Base-by-base conservation (phyloP, 2,113 vertebrate genomes). In the Sisor rabdophorus region DNA sequence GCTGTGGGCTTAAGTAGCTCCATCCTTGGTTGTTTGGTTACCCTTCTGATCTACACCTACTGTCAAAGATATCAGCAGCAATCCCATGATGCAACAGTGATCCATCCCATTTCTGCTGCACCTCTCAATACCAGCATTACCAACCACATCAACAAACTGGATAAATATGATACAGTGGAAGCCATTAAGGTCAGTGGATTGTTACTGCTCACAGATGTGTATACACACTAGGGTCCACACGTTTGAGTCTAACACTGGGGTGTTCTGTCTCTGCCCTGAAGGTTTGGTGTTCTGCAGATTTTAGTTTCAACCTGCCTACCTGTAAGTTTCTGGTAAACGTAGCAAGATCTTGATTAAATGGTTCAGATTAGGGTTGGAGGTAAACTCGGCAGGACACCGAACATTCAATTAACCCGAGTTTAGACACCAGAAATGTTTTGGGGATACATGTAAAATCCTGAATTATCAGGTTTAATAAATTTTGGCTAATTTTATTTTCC, bases 121-220 rank as follows among this genome's bases (percentile, higher is more conserved):
- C 95, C 95, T 0, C 95, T 98, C 81, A 98, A 98, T 88, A 97
- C 96, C 92, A 97, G 94, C 93, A 95, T 98, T 84, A 98, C 96
- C 73, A 98, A 98, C 87, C 96, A 98, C 86, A 96, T 98, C 92
- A 98, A 98, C 92, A 98, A 98, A 84, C 92, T 98, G 90, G 97
- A 98, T 89, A 98, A 98, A 78, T 98, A 96, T 0, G 96, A 98
- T 87, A 94, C 97, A 0, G 93, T 98, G 84, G 97, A 98, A 89
- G 96, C 96, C 87, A 98, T 98, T 82, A 98, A 98, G 96, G 97
- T 98, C 80, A 86, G 91, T 65, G 76, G 20, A 40, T 77, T 30
- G 28, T 11, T 56, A 20, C 19, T 73, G 26, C 69, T 44, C 36
- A 19, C 22, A 61, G 32, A 50, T 58, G n/a, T 5, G 5, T 67